Evolutionary conservation across 2,888 invertebrate genomes (phyloP).

Genomic region (Diachrysia chrysitis): DNA sequence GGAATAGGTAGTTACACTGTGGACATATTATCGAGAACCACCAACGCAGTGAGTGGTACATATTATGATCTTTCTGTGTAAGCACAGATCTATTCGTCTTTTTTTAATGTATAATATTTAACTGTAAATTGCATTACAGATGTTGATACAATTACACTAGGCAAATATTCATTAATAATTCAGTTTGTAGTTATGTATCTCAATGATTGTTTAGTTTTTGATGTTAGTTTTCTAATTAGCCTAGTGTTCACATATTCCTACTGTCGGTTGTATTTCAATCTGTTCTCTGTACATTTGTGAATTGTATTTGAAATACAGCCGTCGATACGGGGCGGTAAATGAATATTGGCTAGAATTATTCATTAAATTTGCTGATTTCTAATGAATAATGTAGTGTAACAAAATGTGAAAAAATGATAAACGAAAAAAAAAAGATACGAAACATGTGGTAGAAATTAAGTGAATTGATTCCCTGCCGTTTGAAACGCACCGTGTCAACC

Average conservation of each 20-base stretch:
- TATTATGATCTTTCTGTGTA: conserved; percentile 66
- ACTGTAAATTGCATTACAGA: conserved; percentile 63
- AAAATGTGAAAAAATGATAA: conserved; percentile 69
- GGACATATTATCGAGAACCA: conserved; percentile 57
- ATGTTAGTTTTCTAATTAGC: conserved; percentile 82
- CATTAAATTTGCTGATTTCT: conserved; percentile 71
- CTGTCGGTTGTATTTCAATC: conserved; percentile 55
- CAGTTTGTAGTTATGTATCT: conserved; percentile 64
- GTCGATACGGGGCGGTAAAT: conserved; percentile 58
- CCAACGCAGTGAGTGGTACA: conserved; percentile 44
- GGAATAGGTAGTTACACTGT: conserved; percentile 43
- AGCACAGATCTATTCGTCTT: conserved; percentile 54
- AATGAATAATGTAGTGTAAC: conserved; percentile 79
- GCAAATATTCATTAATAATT: conserved; percentile 57
- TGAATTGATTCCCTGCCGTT: conserved; percentile 66
- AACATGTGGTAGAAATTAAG: conserved; percentile 70
- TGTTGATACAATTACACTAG: conserved; percentile 58
- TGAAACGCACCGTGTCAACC: conserved; percentile 57
- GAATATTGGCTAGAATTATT: conserved; percentile 69
- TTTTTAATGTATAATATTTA: conserved; percentile 67
- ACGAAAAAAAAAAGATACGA: conserved; percentile 63
- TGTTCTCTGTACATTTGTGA: conserved; percentile 63
- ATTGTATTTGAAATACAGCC: conserved; percentile 54
- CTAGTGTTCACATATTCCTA: conserved; percentile 73
- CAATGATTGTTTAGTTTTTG: conserved; percentile 79